These are phyloP conservation scores for Manis crassicaudata DNA, from an alignment of 2,797 vertebrate species.

Conservation along the genomic window DNA sequence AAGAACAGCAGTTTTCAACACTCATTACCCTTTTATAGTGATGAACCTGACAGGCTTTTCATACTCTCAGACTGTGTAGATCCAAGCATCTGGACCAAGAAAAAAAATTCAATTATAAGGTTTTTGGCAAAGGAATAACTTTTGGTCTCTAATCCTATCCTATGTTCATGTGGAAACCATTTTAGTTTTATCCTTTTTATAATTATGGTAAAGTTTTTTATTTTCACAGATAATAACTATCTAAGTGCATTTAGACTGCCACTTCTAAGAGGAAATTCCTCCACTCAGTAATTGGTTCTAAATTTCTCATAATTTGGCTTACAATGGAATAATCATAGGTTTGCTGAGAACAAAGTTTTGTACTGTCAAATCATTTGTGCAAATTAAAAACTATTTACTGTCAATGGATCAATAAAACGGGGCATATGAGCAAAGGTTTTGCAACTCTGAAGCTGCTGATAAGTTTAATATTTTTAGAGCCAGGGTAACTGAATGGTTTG, in stretches of 20 bases:
- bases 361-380: background rate
- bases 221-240: background rate
- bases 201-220: background rate
- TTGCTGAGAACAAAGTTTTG: background rate
- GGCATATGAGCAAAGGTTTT: background rate
- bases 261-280: background rate
- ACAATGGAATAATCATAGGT: background rate
- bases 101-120: background rate
- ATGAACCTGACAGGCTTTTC: background rate
- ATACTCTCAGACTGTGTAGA: background rate
- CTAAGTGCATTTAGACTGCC: background rate
- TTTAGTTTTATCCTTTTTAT: background rate
- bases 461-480: background rate
- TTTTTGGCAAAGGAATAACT: conserved; percentile 6
- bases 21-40: background rate
- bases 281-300: background rate
- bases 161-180: background rate
- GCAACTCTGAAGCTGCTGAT: background rate
- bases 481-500: background rate
- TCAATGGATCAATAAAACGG: background rate
- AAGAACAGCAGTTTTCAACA: background rate
- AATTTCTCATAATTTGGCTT: conserved; percentile 10
- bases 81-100: background rate
- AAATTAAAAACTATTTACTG: background rate
- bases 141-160: background rate